These are phyloP conservation scores for Acleris holmiana DNA, from an alignment of 2,888 invertebrate genomes.

Conservation along the genomic window DNA sequence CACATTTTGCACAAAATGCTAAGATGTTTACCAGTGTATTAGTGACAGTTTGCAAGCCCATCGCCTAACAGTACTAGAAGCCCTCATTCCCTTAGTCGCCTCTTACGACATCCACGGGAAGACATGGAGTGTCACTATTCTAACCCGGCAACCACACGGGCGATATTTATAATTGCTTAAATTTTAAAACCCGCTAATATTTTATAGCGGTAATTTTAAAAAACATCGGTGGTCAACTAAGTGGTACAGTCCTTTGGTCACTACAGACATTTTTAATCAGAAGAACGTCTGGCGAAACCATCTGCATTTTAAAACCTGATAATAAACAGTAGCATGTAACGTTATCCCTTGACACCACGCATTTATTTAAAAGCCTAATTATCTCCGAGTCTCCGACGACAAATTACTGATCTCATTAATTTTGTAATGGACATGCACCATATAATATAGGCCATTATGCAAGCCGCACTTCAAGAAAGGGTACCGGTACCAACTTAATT, in stretches of 20 bases:
- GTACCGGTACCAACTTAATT: slow-evolving; percentile 39
- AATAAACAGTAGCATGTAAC: slow-evolving; percentile 32
- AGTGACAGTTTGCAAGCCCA: no score
- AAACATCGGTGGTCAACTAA: background rate
- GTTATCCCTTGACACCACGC: slow-evolving; percentile 28
- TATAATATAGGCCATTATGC: slow-evolving; percentile 45
- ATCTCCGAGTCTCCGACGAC: slow-evolving; percentile 36
- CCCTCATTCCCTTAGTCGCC: no score
- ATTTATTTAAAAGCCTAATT: slow-evolving; percentile 43
- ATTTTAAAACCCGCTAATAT: no score
- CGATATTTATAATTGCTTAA: no score
- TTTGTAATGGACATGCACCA: slow-evolving; percentile 37
- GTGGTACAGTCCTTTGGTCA: background rate
- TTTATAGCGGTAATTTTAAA: no score
- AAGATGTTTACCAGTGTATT: no score
- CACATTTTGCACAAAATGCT: no score
- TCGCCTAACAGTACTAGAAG: no score
- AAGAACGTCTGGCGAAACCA: slow-evolving; percentile 4
- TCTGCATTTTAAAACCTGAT: slow-evolving; percentile 17
- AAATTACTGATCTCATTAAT: slow-evolving; percentile 45
- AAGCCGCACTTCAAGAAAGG: slow-evolving; percentile 46
- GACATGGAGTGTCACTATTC: no score
- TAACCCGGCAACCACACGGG: no score
- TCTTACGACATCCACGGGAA: no score
- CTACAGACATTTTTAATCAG: background rate